Evolutionary conservation across 2,888 invertebrate genomes (phyloP).

Genomic region (Epinotia demarniana): DNA sequence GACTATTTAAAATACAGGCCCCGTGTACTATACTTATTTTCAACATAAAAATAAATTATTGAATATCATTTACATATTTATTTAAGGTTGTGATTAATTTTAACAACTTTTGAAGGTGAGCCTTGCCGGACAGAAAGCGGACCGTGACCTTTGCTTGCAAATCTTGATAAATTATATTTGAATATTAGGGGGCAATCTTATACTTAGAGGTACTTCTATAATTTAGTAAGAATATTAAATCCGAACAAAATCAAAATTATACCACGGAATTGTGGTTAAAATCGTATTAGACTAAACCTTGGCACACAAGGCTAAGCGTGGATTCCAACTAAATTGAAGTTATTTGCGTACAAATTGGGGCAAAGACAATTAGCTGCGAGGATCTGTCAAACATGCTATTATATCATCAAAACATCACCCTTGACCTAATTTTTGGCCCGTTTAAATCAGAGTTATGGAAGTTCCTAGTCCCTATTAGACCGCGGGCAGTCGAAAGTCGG

Average conservation of each 20-base stretch:
- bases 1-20: too few species aligned
- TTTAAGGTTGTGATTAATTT: too few species aligned
- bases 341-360: constrained; percentile 24
- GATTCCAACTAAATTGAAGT: constrained; percentile 25
- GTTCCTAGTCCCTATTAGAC: background rate
- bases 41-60: too few species aligned
- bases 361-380: constrained; percentile 33
- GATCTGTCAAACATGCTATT: constrained; percentile 31
- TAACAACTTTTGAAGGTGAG: too few species aligned
- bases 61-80: too few species aligned
- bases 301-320: constrained; percentile 4
- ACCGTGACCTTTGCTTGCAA: too few species aligned
- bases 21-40: too few species aligned
- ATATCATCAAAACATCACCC: constrained; percentile 35
- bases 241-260: constrained; percentile 10
- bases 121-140: too few species aligned
- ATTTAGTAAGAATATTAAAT: background rate
- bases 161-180: too few species aligned
- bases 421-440: constrained; percentile 36
- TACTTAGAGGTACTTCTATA: too few species aligned
- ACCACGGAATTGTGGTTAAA: constrained; percentile 27
- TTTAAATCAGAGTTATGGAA: constrained; percentile 28
- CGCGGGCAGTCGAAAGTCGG: background rate
- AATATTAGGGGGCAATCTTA: too few species aligned
- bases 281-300: constrained; percentile 24